A percentile compares a stretch with the other conserved stretches of the same genome.
These are phyloP conservation scores for Centruroides sculpturatus DNA, from an alignment of 1,140 invertebrate species.

Conservation along the genomic window DNA sequence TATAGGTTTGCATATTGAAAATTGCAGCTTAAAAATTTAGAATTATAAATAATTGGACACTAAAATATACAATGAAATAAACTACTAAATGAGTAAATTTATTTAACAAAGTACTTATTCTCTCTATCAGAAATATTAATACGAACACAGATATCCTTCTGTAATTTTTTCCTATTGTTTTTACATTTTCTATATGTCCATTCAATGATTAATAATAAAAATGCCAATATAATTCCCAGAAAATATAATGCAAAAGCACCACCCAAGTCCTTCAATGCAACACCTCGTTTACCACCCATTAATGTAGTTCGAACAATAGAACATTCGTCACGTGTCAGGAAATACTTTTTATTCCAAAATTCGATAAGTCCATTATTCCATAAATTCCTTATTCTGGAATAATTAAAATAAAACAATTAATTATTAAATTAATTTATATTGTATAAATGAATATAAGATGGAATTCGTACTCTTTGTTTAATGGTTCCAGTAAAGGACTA, in stretches of 20 bases:
- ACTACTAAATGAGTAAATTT: too few species aligned
- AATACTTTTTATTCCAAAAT: constrained; percentile 59
- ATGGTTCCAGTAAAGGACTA: constrained; percentile 9
- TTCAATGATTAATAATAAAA: too few species aligned
- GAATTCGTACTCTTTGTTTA: constrained; percentile 6
- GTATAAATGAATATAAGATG: neutral
- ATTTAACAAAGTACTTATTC: too few species aligned
- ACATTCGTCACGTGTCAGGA: constrained; percentile 63
- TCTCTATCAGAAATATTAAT: too few species aligned
- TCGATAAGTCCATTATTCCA: constrained; percentile 67
- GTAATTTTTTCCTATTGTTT: too few species aligned
- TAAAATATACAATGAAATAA: too few species aligned
- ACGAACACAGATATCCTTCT: too few species aligned
- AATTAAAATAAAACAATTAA: neutral
- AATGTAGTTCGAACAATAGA: constrained; percentile 38
- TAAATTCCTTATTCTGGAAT: constrained; percentile 49
- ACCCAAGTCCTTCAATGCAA: constrained; percentile 76
- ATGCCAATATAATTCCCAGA: too few species aligned
- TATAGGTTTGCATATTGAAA: too few species aligned
- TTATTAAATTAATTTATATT: neutral
- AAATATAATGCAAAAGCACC: constrained; percentile 44
- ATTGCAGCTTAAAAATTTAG: too few species aligned
- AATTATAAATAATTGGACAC: too few species aligned
- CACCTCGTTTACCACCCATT: constrained; percentile 51
- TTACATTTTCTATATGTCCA: too few species aligned